phyloP scores from a whole-genome alignment of 2,797 vertebrate species.

The Anguilla anguilla region DNA sequence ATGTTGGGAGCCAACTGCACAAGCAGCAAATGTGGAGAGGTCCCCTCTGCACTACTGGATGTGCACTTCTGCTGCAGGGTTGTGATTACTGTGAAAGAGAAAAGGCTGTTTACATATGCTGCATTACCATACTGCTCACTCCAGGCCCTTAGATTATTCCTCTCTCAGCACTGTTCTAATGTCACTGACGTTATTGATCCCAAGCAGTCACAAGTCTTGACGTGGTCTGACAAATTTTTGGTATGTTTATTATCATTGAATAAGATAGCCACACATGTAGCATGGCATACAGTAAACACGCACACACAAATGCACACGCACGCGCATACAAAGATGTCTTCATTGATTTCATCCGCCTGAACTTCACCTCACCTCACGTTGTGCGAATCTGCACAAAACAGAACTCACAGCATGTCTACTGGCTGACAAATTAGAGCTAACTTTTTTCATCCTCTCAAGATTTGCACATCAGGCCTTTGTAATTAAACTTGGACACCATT shows the following conservation, averaged over 20 bases:
- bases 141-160: not conserved
- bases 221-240: not conserved
- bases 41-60: slow-evolving; percentile 18
- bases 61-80: not conserved
- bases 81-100: not conserved
- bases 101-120: not conserved
- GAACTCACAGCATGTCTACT: too few species aligned
- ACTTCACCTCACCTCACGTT: too few species aligned
- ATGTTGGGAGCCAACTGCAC: too few species aligned
- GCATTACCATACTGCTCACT: not conserved
- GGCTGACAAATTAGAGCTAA: too few species aligned
- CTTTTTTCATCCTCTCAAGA: too few species aligned
- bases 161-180: not conserved
- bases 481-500: too few species aligned
- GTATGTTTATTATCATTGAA: not conserved
- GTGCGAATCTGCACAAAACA: too few species aligned
- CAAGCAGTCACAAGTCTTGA: not conserved
- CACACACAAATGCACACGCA: not conserved
- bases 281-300: not conserved
- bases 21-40: slow-evolving; percentile 42
- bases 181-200: not conserved
- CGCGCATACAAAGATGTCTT: too few species aligned
- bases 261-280: not conserved
- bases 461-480: too few species aligned
- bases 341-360: too few species aligned